Conservation (phyloP, 2,113 vertebrate genomes). For the Tylochromis polylepis region DNA sequence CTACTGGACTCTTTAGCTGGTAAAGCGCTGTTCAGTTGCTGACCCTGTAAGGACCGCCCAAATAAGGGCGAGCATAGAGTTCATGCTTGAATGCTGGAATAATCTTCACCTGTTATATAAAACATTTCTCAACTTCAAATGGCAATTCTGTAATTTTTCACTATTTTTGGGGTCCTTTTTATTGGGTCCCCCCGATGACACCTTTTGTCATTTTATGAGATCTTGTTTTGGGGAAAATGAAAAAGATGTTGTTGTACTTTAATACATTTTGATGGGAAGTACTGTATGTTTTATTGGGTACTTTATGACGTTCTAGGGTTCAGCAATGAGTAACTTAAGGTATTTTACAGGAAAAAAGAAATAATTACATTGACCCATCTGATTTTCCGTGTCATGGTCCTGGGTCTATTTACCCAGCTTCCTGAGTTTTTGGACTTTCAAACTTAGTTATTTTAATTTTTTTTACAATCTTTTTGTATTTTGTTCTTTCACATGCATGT, state of each 20-base stretch:
- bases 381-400: not conserved
- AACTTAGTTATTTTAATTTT: not conserved
- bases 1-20: not conserved
- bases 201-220: not conserved
- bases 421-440: not conserved
- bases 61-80: not conserved
- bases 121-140: not conserved
- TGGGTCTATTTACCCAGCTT: not conserved
- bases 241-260: not conserved
- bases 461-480: too few species aligned
- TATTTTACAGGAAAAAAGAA: not conserved
- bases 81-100: not conserved
- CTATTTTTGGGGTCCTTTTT: not conserved
- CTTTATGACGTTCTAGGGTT: not conserved
- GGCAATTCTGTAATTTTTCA: not conserved
- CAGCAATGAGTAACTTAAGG: not conserved
- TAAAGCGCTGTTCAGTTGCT: not conserved
- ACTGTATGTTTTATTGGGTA: not conserved
- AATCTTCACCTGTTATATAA: not conserved
- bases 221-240: not conserved
- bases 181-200: not conserved
- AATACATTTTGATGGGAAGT: not conserved
- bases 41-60: not conserved
- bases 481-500: too few species aligned
- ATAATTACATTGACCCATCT: not conserved